These are phyloP conservation scores for Philotrypesis tridentata DNA, from an alignment of 1,140 invertebrate species.

Conservation along the genomic window DNA sequence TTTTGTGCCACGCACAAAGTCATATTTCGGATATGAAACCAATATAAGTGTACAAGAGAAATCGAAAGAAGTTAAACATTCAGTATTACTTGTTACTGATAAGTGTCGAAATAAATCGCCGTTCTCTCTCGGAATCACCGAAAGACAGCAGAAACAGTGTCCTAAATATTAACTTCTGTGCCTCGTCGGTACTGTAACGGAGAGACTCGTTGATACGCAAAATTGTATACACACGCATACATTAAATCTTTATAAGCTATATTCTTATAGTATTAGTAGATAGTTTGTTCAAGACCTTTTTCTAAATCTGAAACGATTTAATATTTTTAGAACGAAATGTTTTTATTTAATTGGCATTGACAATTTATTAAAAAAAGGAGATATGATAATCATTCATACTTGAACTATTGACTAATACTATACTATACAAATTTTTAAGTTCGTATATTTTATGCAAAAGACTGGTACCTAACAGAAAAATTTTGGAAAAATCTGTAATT, in stretches of 20 bases:
- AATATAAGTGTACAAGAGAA: conserved; percentile 11
- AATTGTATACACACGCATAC: conserved; percentile 21
- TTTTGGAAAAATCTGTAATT: conserved; percentile 32
- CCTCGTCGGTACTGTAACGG: conserved; percentile 18
- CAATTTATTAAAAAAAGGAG: neutral
- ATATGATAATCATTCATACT: neutral
- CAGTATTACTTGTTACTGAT: conserved; percentile 49
- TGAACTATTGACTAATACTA: conserved; percentile 25
- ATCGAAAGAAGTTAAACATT: conserved; percentile 14
- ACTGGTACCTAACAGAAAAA: conserved; percentile 43
- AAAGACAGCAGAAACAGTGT: conserved; percentile 34
- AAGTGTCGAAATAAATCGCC: conserved; percentile 35
- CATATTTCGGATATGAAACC: conserved; percentile 47
- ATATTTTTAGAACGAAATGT: no score
- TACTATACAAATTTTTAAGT: conserved; percentile 13
- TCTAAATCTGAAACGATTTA: neutral
- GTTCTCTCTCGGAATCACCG: conserved; percentile 8
- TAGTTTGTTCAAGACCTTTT: conserved; percentile 28
- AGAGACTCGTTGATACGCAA: conserved; percentile 35
- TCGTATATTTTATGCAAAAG: conserved; percentile 16
- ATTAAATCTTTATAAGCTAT: conserved; percentile 11
- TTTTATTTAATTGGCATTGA: neutral
- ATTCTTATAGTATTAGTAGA: conserved; percentile 20
- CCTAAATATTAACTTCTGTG: conserved; percentile 35
- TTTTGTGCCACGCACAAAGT: conserved; percentile 60